Evolutionary conservation across 1,140 invertebrate genomes (phyloP).

Genomic region (Ceratina japonica): DNA sequence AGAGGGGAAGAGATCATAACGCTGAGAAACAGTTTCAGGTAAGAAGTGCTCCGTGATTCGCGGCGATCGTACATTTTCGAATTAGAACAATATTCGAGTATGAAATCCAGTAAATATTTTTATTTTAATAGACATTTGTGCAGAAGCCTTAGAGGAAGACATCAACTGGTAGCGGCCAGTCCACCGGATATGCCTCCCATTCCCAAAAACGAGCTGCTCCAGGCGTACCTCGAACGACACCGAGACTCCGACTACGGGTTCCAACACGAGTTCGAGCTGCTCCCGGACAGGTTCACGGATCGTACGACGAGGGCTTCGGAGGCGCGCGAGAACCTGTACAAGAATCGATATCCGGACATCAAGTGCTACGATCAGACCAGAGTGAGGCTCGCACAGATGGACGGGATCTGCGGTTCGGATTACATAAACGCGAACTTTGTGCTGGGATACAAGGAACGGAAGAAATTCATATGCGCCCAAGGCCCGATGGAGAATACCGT

Average conservation of each 20-base stretch:
- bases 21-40: constrained; percentile 85
- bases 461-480: constrained; percentile 96
- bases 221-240: constrained; percentile 88
- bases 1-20: constrained; percentile 89
- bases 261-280: constrained; percentile 91
- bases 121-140: constrained; percentile 79
- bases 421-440: constrained; percentile 97
- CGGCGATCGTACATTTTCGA: not conserved
- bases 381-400: constrained; percentile 87
- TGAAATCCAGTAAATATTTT: constrained; percentile 60
- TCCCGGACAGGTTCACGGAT: constrained; percentile 93
- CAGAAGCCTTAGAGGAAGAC: constrained; percentile 83
- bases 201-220: constrained; percentile 84
- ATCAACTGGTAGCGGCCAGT: constrained; percentile 83
- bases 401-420: constrained; percentile 89
- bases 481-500: constrained; percentile 96
- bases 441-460: constrained; percentile 93
- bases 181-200: constrained; percentile 92
- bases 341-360: constrained; percentile 94
- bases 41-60: constrained; percentile 37
- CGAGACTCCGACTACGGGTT: constrained; percentile 93
- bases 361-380: constrained; percentile 96
- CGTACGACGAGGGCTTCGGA: constrained; percentile 92
- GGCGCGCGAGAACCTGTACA: constrained; percentile 91
- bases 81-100: not conserved